phyloP scores from a whole-genome alignment of 2,113 vertebrate species.

The Canis aureus region DNA sequence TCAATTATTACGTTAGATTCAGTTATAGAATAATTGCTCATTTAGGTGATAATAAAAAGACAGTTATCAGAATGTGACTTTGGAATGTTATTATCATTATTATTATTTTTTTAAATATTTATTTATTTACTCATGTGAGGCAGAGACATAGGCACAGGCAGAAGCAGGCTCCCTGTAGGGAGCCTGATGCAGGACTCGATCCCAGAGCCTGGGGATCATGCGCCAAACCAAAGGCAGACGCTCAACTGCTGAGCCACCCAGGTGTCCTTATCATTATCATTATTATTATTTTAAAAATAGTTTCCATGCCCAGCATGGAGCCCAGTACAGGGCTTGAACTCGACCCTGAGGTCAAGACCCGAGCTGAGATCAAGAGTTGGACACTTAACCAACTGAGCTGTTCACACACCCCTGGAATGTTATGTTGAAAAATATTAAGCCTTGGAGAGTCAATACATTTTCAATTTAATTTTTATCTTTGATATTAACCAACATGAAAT shows the following conservation, averaged over 20 bases:
- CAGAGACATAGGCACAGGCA: no score
- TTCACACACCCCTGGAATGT: background rate
- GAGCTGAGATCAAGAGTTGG: background rate
- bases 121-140: no score
- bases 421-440: slow-evolving; percentile 54
- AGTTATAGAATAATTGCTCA: background rate
- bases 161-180: no score
- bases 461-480: background rate
- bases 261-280: no score
- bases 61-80: slow-evolving; percentile 41
- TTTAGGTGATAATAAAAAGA: slow-evolving; percentile 34
- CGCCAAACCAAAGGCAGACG: no score
- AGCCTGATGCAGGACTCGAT: no score
- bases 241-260: no score
- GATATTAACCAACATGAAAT: background rate
- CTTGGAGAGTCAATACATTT: background rate
- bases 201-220: no score
- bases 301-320: background rate
- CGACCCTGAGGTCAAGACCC: background rate
- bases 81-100: background rate
- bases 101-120: no score
- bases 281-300: background rate
- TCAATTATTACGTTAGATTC: slow-evolving; percentile 28
- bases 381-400: background rate
- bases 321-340: background rate